phyloP scores from a whole-genome alignment of 2,888 invertebrate genomes.

The Eurois occulta region DNA sequence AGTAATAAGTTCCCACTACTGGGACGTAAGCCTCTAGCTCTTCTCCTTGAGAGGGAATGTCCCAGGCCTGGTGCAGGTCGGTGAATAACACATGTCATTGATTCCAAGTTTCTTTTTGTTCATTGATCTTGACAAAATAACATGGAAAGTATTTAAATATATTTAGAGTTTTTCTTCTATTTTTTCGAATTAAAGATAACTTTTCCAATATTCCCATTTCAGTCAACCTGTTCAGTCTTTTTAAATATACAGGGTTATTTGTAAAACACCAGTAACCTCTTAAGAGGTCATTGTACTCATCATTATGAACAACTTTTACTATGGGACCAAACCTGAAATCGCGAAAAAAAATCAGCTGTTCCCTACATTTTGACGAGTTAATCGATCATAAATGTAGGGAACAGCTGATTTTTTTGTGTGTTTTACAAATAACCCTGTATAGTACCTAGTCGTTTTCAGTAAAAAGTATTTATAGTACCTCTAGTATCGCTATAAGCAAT shows the following conservation, averaged over 20 bases:
- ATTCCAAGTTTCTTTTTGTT: neutral
- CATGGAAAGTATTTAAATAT: too few relatives aligned
- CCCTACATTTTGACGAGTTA: too few relatives aligned
- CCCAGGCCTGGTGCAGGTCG: neutral
- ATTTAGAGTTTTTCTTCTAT: neutral
- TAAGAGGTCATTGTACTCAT: too few relatives aligned
- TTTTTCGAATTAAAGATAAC: neutral
- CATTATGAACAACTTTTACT: too few relatives aligned
- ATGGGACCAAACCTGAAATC: too few relatives aligned
- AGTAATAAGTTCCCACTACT: neutral
- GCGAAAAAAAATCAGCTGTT: too few relatives aligned
- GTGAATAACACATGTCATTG: neutral
- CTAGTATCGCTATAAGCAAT: conserved; percentile 33
- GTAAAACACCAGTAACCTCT: too few relatives aligned
- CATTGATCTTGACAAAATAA: neutral
- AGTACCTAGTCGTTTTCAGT: neutral
- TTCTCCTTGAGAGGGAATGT: neutral
- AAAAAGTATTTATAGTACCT: neutral
- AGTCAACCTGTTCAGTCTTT: neutral
- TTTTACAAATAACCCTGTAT: too few relatives aligned
- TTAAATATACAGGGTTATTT: too few relatives aligned
- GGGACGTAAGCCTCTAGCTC: neutral
- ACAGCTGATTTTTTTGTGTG: too few relatives aligned
- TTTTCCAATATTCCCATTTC: neutral
- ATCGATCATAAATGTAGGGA: too few relatives aligned